Conservation (phyloP, 1,140 invertebrate species). For the Octopus sinensis region DNA sequence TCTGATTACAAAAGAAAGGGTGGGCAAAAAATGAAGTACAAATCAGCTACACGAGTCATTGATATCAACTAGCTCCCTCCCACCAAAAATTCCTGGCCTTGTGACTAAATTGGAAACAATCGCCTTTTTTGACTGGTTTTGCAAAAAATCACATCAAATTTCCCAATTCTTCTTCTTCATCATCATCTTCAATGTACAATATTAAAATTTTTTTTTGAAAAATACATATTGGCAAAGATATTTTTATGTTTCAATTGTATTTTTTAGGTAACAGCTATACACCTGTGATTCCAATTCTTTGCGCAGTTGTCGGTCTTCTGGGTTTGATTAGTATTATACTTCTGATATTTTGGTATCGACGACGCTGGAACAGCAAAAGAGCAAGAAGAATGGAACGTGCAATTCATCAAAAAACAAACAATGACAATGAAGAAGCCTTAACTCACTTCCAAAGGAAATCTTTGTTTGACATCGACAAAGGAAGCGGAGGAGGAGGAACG, state of each 20-base stretch:
- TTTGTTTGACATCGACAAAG: conserved; percentile 37
- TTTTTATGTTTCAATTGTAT: conserved; percentile 7
- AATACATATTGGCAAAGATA: background rate
- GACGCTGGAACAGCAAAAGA: conserved; percentile 26
- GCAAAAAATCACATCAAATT: background rate
- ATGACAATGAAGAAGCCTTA: conserved; percentile 85
- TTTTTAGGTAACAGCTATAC: conserved; percentile 37
- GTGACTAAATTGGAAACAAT: background rate
- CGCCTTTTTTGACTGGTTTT: background rate
- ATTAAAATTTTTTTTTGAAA: background rate
- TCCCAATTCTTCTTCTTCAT: background rate
- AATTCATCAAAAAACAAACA: conserved; percentile 65
- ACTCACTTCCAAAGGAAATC: conserved; percentile 60
- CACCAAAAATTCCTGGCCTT: too few species aligned
- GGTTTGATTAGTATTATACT: conserved; percentile 52
- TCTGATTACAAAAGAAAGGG: too few species aligned
- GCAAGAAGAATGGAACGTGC: conserved; percentile 66
- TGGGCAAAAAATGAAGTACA: too few species aligned
- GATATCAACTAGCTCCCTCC: too few species aligned
- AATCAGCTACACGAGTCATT: too few species aligned
- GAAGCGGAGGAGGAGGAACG: conserved; percentile 22
- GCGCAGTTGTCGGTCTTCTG: conserved; percentile 60
- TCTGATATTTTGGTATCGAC: conserved; percentile 50
- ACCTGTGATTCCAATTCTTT: conserved; percentile 58
- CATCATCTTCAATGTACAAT: background rate